Conservation (phyloP, 92 coral and sea anemone genomes). For the Siderastrea siderea region DNA sequence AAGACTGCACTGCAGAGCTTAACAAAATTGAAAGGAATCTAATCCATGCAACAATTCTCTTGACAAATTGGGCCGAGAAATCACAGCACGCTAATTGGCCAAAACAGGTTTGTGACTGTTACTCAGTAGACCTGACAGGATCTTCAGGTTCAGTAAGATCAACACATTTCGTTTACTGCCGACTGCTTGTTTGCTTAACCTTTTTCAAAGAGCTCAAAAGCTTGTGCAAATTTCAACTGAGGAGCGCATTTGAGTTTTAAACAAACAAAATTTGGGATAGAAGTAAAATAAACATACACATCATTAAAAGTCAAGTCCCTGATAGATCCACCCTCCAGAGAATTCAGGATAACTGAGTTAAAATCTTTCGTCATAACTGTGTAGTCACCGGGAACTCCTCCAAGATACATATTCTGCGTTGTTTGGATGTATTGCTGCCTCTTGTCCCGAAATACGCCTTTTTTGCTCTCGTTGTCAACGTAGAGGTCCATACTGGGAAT, state of each 20-base stretch:
- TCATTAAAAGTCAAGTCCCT: conserved; percentile 50
- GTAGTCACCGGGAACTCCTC: conserved; percentile 55
- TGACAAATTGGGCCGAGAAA: no score
- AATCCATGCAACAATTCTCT: no score
- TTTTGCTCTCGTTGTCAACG: conserved; percentile 33
- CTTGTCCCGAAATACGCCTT: background rate
- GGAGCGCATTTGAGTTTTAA: background rate
- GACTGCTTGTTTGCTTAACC: no score
- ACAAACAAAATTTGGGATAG: background rate
- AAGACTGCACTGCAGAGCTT: no score
- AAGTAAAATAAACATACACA: conserved; percentile 38
- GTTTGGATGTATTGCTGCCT: conserved; percentile 30
- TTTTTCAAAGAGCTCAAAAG: no score
- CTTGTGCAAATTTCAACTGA: no score
- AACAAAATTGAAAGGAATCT: no score
- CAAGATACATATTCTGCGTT: conserved; percentile 58
- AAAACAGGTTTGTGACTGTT: no score
- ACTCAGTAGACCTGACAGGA: no score
- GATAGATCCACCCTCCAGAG: conserved; percentile 56
- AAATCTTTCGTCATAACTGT: background rate
- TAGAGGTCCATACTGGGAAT: conserved; percentile 24
- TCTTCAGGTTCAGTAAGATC: no score
- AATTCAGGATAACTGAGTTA: conserved; percentile 14
- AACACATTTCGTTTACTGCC: no score
- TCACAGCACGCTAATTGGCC: no score